Base-by-base conservation (phyloP, 2,113 vertebrate genomes). In the Chaetops frenatus region DNA sequence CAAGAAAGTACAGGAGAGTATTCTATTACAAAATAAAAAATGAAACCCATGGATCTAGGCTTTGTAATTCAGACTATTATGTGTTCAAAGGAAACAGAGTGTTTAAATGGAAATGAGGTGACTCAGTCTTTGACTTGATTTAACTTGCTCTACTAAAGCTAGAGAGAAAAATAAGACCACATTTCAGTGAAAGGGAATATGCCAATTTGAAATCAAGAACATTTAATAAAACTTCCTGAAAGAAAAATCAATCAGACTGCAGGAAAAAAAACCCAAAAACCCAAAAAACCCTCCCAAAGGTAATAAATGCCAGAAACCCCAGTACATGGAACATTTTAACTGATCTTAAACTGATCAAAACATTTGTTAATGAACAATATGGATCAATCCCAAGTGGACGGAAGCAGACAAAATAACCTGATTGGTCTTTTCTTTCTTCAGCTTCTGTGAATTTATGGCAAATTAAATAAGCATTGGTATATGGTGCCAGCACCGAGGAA, bases 161-260 rank as follows among this genome's bases (percentile, higher is more conserved):
- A 69, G 78, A 77, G 60, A 82, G 79, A 85, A 92, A 92, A 94
- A 91, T 90, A 95, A 88, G 81, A 80, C 79, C 18, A 88, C 60
- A 72, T 77, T 90, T 96, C 80, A 95, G 27, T 92, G 73, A 95
- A 95, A 97, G 20, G 9, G 80, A 92, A 81, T 74, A 91, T 88
- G 53, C 23, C 71, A 72, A 76, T 95, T 93, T 95, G 84, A 93
- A 95, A 85, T 42, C 33, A 88, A 87, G 69, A 50, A 47, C 65
- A 81, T 86, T 95, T 94, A 96, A 95, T 94, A 94, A 95, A 95
- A 77, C 81, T 82, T 91, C 56, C 35, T 93, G 91, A 95, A 92
- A 94, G 81, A 91, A 94, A 92, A 95, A 90, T 92, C 87, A 86
- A 90, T 96, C 82, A 86, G 28, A 67, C 47, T 92, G n/a, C 27